Base-by-base conservation (phyloP, 2,113 vertebrate species). In the Mesitornis unicolor region DNA sequence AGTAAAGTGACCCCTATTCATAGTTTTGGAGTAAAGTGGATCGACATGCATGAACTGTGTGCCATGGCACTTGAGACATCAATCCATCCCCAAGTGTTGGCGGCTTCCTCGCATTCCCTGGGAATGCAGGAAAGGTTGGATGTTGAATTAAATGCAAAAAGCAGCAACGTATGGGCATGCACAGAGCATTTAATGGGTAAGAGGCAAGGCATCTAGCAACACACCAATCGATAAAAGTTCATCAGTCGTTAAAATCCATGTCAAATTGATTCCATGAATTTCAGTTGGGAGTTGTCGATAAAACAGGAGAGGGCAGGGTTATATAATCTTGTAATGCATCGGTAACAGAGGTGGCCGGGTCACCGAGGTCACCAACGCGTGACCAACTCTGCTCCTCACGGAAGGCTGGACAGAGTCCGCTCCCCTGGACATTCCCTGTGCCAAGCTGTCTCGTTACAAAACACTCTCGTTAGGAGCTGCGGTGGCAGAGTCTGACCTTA, bases 241-340 rank as follows among this genome's bases (percentile, higher is more conserved):
- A 94, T 81, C 43, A 54, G 93, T 71, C 87, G 92, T 81, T 97
- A 97, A 96, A 97, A 94, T 84, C 91, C 89, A 82, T 78, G 87
- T 78, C 73, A 87, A 65, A 92, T 28, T 61, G 45, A 16, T 67
- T 84, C 71, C 90, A 70, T 89, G 75, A 79, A 87, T 94, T 97
- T 97, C 84, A 69, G 42, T 64, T 36, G 81, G 10, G 59, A 45
- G 51, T 84, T 56, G 71, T 84, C 92, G 81, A 93, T 93, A 93
- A 54, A 75, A 60, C 19, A 76, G 67, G 67, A 61, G 61, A 88
- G 56, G 65, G 43, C 48, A 78, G 43, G 64, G 87, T 91, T 95
- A 94, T 25, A 89, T 61, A 74, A 85, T n/a, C 42, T 64, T 50
- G 5, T 38, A 59, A 89, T 24, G 51, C 20, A 68, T 60, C 80